Base-by-base conservation (phyloP, 2,888 invertebrate genomes). In the Eristalis tenax region DNA sequence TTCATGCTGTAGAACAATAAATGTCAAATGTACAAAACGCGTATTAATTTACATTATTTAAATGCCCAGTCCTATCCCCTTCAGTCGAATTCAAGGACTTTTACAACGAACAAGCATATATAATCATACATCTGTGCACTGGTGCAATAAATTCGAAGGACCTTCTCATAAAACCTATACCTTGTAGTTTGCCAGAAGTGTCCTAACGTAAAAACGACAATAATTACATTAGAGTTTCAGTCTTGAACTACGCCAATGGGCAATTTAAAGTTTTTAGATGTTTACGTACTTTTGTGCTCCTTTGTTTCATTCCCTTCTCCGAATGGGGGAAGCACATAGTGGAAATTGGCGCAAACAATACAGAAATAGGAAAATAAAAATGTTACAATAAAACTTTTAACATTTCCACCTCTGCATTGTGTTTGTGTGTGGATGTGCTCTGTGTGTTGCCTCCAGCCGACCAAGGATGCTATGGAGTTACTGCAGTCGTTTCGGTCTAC, bases 191-290 rank as follows among this genome's bases (percentile, higher is more conserved):
- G 50, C 63, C 66, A 83, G 71, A 70, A 79, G 83, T 83, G 78
- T 71, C 75, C 78, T 66, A 38, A 76, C 78, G 79, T 61, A 83
- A 83, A 83, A 87, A 79, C 79, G 66, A 76, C 83, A 80, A 77
- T 87, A 87, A 87, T 87, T 87, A 87, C 79, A 83, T 87, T 87
- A 80, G 79, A 76, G 83, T 83, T 87, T 80, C 64, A 83, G 87
- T 79, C 83, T 79, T 78, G 78, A 86, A 83, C 83, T 69, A 83
- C 76, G 87, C 87, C 87, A 87, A 80, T 87, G 87, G 79, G 87
- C 83, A 87, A 80, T 87, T 75, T 87, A 87, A 87, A 87, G 87
- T 83, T 87, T 87, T 79, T 68, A 84, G 71, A 85, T 85, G 80
- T 85, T 73, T 71, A 79, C 65, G 65, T 63, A 73, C 83, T 80